Conservation (phyloP, 2,888 invertebrate species). For the Plemyria rubiginata region DNA sequence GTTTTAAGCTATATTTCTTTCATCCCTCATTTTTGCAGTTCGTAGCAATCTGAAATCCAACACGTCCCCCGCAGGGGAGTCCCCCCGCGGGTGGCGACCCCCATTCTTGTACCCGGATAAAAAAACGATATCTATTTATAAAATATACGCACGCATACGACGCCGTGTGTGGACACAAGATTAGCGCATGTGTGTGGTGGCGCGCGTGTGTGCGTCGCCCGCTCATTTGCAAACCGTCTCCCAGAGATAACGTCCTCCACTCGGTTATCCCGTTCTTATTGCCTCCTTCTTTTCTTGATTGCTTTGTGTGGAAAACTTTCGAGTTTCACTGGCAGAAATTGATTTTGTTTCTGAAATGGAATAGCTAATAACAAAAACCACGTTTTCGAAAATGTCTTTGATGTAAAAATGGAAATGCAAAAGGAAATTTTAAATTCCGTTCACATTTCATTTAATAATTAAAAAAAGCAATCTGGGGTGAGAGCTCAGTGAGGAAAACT, state of each 20-base stretch:
- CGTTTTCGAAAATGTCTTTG: constrained; percentile 17
- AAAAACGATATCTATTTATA: constrained; percentile 85
- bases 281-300: constrained; percentile 82
- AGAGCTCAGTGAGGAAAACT: constrained; percentile 59
- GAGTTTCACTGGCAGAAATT: constrained; percentile 76
- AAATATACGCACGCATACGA: constrained; percentile 79
- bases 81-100: constrained; percentile 75
- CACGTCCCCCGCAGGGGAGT: constrained; percentile 82
- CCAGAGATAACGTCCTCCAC: constrained; percentile 83
- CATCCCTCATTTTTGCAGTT: constrained; percentile 87
- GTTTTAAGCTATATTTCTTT: constrained; percentile 87
- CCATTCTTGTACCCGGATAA: constrained; percentile 84
- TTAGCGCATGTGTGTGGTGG: constrained; percentile 66
- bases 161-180: constrained; percentile 72
- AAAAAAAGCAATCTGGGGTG: constrained; percentile 61
- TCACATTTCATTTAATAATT: constrained; percentile 56
- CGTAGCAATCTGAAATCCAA: constrained; percentile 86
- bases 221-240: constrained; percentile 85
- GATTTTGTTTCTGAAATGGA: constrained; percentile 72
- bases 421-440: constrained; percentile 42
- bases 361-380: constrained; percentile 55
- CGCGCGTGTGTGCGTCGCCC: constrained; percentile 67
- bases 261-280: constrained; percentile 83
- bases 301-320: constrained; percentile 80
- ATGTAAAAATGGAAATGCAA: constrained; percentile 16